phyloP scores from a whole-genome alignment of 2,113 vertebrate species.

The Felis chaus region DNA sequence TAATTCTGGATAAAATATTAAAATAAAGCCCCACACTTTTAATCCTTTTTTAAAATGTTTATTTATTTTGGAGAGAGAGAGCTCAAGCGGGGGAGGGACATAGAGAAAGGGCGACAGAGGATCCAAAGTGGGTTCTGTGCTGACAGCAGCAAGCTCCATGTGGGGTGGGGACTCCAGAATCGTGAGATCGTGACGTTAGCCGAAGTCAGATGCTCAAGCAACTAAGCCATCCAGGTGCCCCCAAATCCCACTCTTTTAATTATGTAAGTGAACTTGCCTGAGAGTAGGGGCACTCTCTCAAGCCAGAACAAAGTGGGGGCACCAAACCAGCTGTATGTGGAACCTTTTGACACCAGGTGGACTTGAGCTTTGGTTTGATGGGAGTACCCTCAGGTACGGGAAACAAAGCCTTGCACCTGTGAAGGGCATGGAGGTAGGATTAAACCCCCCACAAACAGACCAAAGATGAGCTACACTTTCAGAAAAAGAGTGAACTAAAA shows the following conservation, averaged over 20 bases:
- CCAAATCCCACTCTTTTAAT: not conserved
- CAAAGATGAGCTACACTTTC: not conserved
- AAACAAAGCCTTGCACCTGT: not conserved
- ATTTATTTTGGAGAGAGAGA: too few species aligned
- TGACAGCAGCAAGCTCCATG: too few species aligned
- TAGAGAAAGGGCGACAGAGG: too few species aligned
- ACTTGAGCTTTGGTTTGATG: not conserved
- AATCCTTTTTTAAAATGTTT: too few species aligned
- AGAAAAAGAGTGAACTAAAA: not conserved
- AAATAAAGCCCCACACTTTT: not conserved
- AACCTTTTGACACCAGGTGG: not conserved
- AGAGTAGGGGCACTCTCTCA: not conserved
- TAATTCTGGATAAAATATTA: not conserved
- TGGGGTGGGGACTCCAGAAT: too few species aligned
- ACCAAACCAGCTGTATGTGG: not conserved
- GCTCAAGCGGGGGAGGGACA: too few species aligned
- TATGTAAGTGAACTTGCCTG: not conserved
- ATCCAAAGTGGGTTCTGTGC: too few species aligned
- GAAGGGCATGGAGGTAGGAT: not conserved
- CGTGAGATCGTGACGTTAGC: too few species aligned
- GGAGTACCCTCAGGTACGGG: not conserved
- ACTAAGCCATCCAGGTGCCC: too few species aligned
- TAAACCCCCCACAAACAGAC: not conserved
- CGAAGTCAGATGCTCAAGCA: too few species aligned
- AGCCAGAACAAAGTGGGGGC: not conserved